Evolutionary conservation across 2,888 invertebrate genomes (phyloP), one percentile per base, ranked within the genome.

Genomic region (Ommatoiulus sabulosus): DNA sequence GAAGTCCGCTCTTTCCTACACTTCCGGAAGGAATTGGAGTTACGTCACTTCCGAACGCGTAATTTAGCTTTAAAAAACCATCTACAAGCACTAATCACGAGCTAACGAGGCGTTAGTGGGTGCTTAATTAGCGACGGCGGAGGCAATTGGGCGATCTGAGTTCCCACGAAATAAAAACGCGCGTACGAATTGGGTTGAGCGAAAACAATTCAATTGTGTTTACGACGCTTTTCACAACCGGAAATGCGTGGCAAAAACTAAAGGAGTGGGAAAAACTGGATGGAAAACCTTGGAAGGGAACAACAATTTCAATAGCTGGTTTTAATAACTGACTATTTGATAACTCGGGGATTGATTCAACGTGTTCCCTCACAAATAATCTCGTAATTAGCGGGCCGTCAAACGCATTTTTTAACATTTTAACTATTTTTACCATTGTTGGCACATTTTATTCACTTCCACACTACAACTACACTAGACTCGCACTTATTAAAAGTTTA

Each of bases 131-230:
- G 72, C 72, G 72, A 63, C 20, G n/a, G 63, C 63, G 63, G 63
- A 63, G 63, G 63, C 63, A 63, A 72, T 72, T n/a, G 72, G 72
- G 20, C 24, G 72, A 72, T 72, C 72, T 24, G 24, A 10, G 72
- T 72, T 72, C 72, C 72, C 72, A 72, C 72, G 72, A 72, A 35
- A 72, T 72, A 72, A 72, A 72, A 72, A 24, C 24, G 24, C 5
- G 17, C 5, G 17, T 72, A 72, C 72, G 72, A 72, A 72, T 72
- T 72, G 72, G 72, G 72, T 35, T 72, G 72, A 72, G 72, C 35
- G 72, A 72, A 72, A 72, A 72, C 72, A 72, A 72, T 72, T 72
- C 72, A 72, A 72, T 72, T 72, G 72, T 72, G 72, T 72, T 72
- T 72, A 72, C 72, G 35, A 72, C 24, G 72, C 72, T 24, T 72